A percentile compares a stretch with the other conserved stretches of the same genome.
These are phyloP conservation scores for Ptiloglossa arizonensis DNA, from an alignment of 1,140 invertebrate genomes.

Conservation along the genomic window DNA sequence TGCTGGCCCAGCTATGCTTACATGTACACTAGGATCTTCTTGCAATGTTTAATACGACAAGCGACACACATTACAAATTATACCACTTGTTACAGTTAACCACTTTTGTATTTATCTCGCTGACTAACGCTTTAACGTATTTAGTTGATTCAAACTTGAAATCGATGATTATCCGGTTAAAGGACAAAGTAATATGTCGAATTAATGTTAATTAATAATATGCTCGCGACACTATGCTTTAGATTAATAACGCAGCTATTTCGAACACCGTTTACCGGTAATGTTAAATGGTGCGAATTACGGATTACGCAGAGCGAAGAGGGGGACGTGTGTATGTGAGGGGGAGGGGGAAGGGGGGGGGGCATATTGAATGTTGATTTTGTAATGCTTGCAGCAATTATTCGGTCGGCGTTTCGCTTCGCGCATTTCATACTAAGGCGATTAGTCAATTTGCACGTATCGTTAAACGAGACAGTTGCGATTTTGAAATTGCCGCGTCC, in stretches of 20 bases:
- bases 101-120: not conserved
- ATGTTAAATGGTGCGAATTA: slow-evolving; percentile 31
- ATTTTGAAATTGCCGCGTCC: slow-evolving; percentile 37
- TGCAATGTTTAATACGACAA: too few relatives aligned
- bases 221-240: not conserved
- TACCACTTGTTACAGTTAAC: too few relatives aligned
- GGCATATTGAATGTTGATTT: slow-evolving; percentile 48
- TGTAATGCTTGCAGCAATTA: slow-evolving; percentile 26
- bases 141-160: not conserved
- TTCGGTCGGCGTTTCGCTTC: slow-evolving; percentile 10
- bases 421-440: slow-evolving; percentile 24
- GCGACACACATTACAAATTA: too few relatives aligned
- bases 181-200: not conserved
- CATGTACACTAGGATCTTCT: too few relatives aligned
- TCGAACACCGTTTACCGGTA: not conserved
- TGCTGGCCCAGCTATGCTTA: too few relatives aligned
- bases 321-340: too few relatives aligned
- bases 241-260: slow-evolving; percentile 26
- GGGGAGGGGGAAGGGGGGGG: too few relatives aligned
- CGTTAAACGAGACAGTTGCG: slow-evolving; percentile 48
- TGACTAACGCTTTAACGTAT: not conserved
- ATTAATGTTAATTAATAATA: slow-evolving; percentile 13
- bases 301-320: not conserved
- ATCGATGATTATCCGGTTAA: not conserved
- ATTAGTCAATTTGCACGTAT: slow-evolving; percentile 54